Evolutionary conservation across 1,140 invertebrate genomes (phyloP), one percentile per base, ranked within the genome.

Genomic region (Drosophila parvula): DNA sequence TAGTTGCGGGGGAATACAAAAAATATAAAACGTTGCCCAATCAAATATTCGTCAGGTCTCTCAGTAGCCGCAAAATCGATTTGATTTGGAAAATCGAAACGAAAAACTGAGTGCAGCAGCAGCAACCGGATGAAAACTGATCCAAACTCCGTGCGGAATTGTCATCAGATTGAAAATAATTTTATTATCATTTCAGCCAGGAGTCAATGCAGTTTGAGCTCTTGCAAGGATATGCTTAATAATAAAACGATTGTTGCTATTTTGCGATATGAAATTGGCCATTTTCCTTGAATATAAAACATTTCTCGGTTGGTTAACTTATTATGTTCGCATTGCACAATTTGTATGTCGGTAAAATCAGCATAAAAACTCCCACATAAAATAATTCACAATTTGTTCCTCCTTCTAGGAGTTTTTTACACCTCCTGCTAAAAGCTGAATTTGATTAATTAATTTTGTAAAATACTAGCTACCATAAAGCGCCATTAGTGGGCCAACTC

Each of bases 41-140:
- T 69, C 62, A 69, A 69, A 67, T 69, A 69, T 67, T 51, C 62
- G 44, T 45, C 65, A 69, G 65, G 27, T 62, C 43, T 51, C 65
- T 51, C 65, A 30, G 45, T 32, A 43, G 43, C 51, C 67, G 40
- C 50, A 70, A 58, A 70, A 58, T 70, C 64, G 51, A 48, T 67
- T 69, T 57, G 11, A 58, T 40, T 58, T 48, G 18, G 27, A 27
- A 41, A 68, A 68, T 50, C 34, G n/a, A 28, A 58, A n/a, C 4
- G 34, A 11, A 57, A 47, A 70, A 32, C 11, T 3, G 22, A 16
- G 41, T 57, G 32, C 16, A 18, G 18, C n/a, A 18, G 18, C n/a
- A 22, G 28, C 34, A 36, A n/a, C n/a, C 36, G 36, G 5, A 16
- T 47, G 16, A 22, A 45, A 65, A n/a, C n/a, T 7, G 38, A 67